Conservation (phyloP, 2,888 invertebrate species). For the Melanotus villosus region DNA sequence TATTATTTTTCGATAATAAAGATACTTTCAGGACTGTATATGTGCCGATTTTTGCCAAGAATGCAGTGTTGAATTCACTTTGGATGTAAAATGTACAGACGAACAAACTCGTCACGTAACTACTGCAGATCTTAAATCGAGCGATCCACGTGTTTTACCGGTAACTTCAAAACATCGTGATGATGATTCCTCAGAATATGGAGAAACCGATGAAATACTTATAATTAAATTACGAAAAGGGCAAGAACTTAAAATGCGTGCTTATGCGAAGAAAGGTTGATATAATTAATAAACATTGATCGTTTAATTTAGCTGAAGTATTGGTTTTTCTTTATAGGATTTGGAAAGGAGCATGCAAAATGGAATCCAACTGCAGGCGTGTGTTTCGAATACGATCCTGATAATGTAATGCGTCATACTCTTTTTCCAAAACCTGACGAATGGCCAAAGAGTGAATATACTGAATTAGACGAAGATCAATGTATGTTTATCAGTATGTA, state of each 20-base stretch:
- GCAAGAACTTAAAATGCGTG: slow-evolving; percentile 93
- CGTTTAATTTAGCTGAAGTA: background rate
- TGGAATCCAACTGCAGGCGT: slow-evolving; percentile 99
- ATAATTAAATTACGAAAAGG: slow-evolving; percentile 84
- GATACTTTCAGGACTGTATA: slow-evolving; percentile 89
- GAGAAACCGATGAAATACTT: slow-evolving; percentile 90
- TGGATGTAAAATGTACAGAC: slow-evolving; percentile 95
- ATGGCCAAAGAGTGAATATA: slow-evolving; percentile 99
- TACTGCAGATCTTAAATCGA: slow-evolving; percentile 94
- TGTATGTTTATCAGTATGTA: slow-evolving; percentile 69
- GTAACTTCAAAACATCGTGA: slow-evolving; percentile 93
- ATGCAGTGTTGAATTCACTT: slow-evolving; percentile 97
- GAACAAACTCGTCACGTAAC: slow-evolving; percentile 97
- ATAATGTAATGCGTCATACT: slow-evolving; percentile 96
- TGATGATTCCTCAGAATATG: slow-evolving; percentile 94
- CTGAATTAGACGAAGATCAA: slow-evolving; percentile 92
- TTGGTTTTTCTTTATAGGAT: slow-evolving; percentile 68
- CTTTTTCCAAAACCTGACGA: slow-evolving; percentile 96
- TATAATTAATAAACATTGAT: background rate
- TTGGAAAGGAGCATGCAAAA: slow-evolving; percentile 99
- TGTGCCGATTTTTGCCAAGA: slow-evolving; percentile 98
- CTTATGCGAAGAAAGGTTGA: slow-evolving; percentile 92
- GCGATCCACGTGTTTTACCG: slow-evolving; percentile 92
- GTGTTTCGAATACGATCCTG: slow-evolving; percentile 99
- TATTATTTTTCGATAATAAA: too few relatives aligned